phyloP scores from a whole-genome alignment of 2,113 vertebrate genomes.

The Ceyx cyanopectus region DNA sequence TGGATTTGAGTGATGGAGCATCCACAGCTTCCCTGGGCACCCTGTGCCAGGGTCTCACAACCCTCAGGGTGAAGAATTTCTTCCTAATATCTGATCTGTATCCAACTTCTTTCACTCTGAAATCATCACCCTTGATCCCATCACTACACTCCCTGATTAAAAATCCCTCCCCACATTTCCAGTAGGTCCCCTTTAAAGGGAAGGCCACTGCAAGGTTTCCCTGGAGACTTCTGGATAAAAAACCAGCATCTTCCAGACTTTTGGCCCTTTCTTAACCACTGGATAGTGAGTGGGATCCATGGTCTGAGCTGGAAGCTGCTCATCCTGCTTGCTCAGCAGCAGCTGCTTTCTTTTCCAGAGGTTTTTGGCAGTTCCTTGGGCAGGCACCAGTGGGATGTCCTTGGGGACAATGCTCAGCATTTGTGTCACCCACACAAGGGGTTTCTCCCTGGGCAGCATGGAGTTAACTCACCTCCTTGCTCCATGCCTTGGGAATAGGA shows the following conservation, averaged over 20 bases:
- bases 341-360: conserved; percentile 24
- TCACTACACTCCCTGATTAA: neutral
- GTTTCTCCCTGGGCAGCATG: neutral
- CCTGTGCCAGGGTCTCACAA: neutral
- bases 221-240: neutral
- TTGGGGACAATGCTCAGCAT: neutral
- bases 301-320: neutral
- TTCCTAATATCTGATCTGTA: neutral
- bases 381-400: neutral
- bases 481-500: conserved; percentile 13
- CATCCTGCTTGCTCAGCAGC: conserved; percentile 21
- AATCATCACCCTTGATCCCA: neutral
- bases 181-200: neutral
- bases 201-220: neutral
- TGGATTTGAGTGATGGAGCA: neutral
- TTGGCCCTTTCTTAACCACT: neutral
- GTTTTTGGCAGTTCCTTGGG: conserved; percentile 5
- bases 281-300: neutral
- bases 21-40: neutral
- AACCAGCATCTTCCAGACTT: neutral
- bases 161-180: neutral
- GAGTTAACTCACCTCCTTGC: conserved; percentile 42
- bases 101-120: neutral
- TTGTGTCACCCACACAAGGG: neutral
- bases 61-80: neutral